A percentile compares a stretch with the other conserved stretches of the same genome.
Conservation (phyloP, 1,140 invertebrate genomes). For the Galleria mellonella region DNA sequence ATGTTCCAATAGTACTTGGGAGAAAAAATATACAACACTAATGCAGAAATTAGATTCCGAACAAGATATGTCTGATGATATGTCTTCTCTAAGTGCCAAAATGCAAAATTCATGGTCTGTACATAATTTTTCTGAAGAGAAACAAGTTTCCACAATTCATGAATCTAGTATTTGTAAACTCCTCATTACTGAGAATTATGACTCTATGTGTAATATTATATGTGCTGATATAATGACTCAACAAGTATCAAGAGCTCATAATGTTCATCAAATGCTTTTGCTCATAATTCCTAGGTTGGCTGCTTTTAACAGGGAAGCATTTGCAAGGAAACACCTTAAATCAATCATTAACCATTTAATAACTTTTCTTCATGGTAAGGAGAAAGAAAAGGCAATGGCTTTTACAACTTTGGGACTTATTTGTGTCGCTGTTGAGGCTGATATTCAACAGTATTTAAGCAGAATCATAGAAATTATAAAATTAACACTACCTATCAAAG, state of each 20-base stretch:
- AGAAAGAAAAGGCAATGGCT: slow-evolving; percentile 88
- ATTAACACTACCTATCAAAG: slow-evolving; percentile 85
- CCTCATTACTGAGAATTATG: slow-evolving; percentile 89
- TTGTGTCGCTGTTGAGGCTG: slow-evolving; percentile 88
- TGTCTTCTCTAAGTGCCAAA: slow-evolving; percentile 72
- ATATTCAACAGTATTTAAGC: slow-evolving; percentile 86
- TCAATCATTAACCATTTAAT: slow-evolving; percentile 88
- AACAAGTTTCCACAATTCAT: slow-evolving; percentile 70
- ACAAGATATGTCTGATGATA: slow-evolving; percentile 71
- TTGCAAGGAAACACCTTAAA: slow-evolving; percentile 85
- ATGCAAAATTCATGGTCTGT: slow-evolving; percentile 73
- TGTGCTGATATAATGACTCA: slow-evolving; percentile 88
- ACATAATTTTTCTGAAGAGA: slow-evolving; percentile 79
- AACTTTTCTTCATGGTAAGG: slow-evolving; percentile 82
- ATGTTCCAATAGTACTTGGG: slow-evolving; percentile 93
- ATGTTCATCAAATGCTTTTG: slow-evolving; percentile 92
- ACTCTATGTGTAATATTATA: slow-evolving; percentile 76
- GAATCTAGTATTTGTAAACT: slow-evolving; percentile 92
- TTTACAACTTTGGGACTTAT: slow-evolving; percentile 94
- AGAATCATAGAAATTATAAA: slow-evolving; percentile 93
- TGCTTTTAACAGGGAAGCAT: slow-evolving; percentile 91
- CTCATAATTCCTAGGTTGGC: slow-evolving; percentile 92
- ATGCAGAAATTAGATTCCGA: slow-evolving; percentile 74
- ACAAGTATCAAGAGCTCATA: slow-evolving; percentile 81
- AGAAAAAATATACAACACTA: slow-evolving; percentile 84